Evolutionary conservation across 1,140 invertebrate species (phyloP).

Genomic region (Aphis gossypii): DNA sequence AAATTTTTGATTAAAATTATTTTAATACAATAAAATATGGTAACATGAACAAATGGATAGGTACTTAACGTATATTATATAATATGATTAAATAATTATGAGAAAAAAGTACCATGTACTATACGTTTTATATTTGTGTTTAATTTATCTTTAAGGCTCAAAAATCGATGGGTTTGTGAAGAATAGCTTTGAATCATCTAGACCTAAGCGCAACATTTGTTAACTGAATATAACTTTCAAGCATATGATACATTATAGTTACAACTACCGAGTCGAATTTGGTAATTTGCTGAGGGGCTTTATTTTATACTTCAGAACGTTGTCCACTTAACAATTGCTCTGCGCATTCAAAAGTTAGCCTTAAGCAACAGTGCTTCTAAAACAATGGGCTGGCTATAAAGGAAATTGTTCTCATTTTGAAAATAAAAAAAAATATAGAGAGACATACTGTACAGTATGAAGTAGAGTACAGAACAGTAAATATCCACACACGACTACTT

Average conservation of each 20-base stretch:
- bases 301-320: neutral
- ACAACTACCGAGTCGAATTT: neutral
- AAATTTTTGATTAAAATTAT: neutral
- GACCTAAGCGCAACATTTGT: neutral
- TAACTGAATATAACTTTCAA: neutral
- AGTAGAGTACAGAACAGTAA: neutral
- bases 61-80: neutral
- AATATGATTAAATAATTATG: neutral
- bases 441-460: neutral
- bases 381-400: neutral
- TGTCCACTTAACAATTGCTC: neutral
- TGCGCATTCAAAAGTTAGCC: slow-evolving; percentile 2
- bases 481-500: neutral
- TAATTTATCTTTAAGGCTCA: neutral
- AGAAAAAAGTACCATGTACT: neutral
- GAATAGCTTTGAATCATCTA: neutral
- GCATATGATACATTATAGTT: neutral
- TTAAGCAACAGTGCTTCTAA: neutral
- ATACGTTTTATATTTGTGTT: neutral
- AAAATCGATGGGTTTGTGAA: neutral
- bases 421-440: neutral
- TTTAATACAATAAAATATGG: neutral
- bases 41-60: neutral
- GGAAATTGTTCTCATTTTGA: neutral
- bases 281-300: neutral